A percentile compares a stretch with the other conserved stretches of the same genome.
Conservation (phyloP, 1,140 invertebrate species). For the Nomia melanderi region DNA sequence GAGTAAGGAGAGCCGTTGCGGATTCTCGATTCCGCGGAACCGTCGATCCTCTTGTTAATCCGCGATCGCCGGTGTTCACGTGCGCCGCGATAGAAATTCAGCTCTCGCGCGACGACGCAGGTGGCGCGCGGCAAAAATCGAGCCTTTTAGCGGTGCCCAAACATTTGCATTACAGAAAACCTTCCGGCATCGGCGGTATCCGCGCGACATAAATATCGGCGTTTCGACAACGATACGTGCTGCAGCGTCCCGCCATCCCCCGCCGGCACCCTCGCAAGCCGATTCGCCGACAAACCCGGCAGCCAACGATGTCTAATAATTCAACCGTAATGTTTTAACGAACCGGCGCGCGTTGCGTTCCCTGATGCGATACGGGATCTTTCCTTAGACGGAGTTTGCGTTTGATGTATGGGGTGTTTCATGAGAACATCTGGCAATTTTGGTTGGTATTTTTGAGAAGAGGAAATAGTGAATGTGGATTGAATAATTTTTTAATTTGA, state of each 20-base stretch:
- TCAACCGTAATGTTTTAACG: conserved; percentile 17
- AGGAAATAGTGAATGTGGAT: no score
- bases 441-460: neutral
- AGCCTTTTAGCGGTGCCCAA: conserved; percentile 13
- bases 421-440: no score
- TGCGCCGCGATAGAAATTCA: conserved; percentile 11
- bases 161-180: conserved; percentile 11
- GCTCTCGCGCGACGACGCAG: conserved; percentile 11
- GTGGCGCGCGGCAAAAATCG: conserved; percentile 7
- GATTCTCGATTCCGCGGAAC: neutral
- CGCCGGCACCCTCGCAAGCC: no score
- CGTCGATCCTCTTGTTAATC: conserved; percentile 14
- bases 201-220: conserved; percentile 21
- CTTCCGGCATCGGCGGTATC: neutral
- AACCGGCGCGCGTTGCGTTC: neutral
- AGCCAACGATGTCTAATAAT: conserved; percentile 28
- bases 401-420: no score
- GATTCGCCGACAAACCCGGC: no score
- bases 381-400: no score
- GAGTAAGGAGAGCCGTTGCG: neutral
- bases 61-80: neutral
- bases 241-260: neutral
- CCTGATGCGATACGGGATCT: neutral
- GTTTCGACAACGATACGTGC: conserved; percentile 6
- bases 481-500: no score